These are phyloP conservation scores for Hydraecia micacea DNA, from an alignment of 2,888 invertebrate species.

Conservation along the genomic window DNA sequence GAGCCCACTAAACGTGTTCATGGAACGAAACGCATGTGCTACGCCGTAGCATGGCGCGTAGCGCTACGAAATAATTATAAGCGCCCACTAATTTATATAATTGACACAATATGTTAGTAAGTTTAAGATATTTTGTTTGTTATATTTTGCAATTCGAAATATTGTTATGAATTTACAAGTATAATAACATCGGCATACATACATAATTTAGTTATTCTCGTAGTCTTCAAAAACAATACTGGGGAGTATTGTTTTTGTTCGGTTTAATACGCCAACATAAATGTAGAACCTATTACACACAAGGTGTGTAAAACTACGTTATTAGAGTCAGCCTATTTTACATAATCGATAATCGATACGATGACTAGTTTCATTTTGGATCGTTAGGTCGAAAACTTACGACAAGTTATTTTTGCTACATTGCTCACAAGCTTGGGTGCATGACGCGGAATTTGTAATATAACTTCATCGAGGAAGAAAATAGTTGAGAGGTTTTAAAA, in stretches of 20 bases:
- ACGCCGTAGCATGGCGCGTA: conserved; percentile 43
- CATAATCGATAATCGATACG: conserved; percentile 62
- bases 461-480: conserved; percentile 1
- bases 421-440: conserved; percentile 32
- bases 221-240: conserved; percentile 10
- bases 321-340: conserved; percentile 47
- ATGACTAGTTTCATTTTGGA: conserved; percentile 52
- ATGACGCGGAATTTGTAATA: conserved; percentile 18
- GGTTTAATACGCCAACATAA: background rate
- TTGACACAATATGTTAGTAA: background rate
- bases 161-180: conserved; percentile 6
- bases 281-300: conserved; percentile 10
- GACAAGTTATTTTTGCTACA: conserved; percentile 46
- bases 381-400: conserved; percentile 52
- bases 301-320: conserved; percentile 41
- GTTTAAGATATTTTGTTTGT: background rate
- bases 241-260: no score
- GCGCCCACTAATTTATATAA: no score
- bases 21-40: background rate
- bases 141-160: background rate
- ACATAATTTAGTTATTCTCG: conserved; percentile 1
- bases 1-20: no score
- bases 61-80: conserved; percentile 11
- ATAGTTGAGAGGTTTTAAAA: background rate
- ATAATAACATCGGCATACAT: background rate